Evolutionary conservation across 2,113 vertebrate species (phyloP).

Genomic region (Psammodynastes pulverulentus): DNA sequence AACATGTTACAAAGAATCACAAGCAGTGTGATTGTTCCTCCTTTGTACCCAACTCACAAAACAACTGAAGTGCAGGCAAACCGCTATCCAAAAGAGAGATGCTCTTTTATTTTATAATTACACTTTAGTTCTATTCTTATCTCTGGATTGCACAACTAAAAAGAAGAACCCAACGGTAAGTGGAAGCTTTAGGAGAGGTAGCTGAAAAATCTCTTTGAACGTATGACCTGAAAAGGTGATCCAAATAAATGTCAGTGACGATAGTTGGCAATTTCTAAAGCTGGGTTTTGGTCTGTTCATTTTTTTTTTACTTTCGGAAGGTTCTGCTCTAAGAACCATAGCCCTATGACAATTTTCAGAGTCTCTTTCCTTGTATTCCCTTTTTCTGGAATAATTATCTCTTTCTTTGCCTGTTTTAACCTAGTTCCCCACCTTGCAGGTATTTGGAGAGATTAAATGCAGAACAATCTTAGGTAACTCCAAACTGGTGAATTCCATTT

Average conservation of each 20-base stretch:
- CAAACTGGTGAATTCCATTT: neutral
- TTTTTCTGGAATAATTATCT: no score
- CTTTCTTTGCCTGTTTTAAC: neutral
- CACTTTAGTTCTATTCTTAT: neutral
- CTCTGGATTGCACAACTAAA: neutral
- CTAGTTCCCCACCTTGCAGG: neutral
- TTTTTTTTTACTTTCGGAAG: neutral
- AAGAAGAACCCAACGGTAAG: neutral
- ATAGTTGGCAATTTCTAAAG: neutral
- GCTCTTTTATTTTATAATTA: neutral
- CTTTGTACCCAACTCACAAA: neutral
- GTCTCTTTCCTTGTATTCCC: neutral
- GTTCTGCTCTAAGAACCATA: neutral
- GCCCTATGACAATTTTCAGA: fast-evolving
- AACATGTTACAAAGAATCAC: neutral
- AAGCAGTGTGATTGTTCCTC: neutral
- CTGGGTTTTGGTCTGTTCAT: neutral
- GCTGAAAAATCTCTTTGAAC: neutral
- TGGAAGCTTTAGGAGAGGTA: neutral
- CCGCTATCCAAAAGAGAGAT: neutral
- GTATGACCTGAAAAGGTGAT: neutral
- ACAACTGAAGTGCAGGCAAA: neutral
- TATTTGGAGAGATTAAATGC: neutral
- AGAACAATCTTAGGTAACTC: neutral
- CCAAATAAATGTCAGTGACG: neutral